Evolutionary conservation across 2,888 invertebrate genomes (phyloP).

Genomic region (Chrysomela aeneicollis): DNA sequence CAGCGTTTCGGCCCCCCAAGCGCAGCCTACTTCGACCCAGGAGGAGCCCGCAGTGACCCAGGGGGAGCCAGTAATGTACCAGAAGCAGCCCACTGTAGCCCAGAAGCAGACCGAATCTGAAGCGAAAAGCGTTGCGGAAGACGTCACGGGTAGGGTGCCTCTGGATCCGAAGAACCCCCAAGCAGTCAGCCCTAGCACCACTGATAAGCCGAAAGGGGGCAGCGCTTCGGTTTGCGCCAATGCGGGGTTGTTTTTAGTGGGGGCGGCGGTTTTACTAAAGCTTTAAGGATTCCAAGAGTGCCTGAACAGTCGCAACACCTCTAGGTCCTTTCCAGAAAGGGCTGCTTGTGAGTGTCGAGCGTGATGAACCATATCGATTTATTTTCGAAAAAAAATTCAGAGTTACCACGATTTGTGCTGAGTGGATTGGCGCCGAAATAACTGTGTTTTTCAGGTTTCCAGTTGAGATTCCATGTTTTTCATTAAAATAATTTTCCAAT

Average conservation of each 20-base stretch:
- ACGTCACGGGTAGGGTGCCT: background rate
- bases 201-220: conserved; percentile 5
- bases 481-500: too few species aligned
- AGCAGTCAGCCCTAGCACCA: conserved; percentile 8
- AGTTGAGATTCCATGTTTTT: too few species aligned
- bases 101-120: background rate
- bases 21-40: too few species aligned
- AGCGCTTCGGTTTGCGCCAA: conserved; percentile 18
- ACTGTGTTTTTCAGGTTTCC: background rate
- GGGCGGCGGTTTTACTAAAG: conserved; percentile 21
- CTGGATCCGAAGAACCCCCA: conserved; percentile 9
- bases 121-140: too few species aligned
- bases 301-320: background rate
- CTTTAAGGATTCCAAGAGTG: background rate
- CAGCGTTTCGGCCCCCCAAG: too few species aligned
- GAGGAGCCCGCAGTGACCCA: too few species aligned
- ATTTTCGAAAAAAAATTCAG: background rate
- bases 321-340: background rate
- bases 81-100: background rate
- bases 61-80: background rate
- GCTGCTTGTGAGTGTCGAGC: conserved; percentile 1
- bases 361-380: background rate
- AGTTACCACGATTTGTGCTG: background rate
- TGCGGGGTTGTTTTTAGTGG: conserved; percentile 19
- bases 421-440: background rate